Conservation (phyloP, 2,888 invertebrate genomes). For the Drosophila parthenogenetica region DNA sequence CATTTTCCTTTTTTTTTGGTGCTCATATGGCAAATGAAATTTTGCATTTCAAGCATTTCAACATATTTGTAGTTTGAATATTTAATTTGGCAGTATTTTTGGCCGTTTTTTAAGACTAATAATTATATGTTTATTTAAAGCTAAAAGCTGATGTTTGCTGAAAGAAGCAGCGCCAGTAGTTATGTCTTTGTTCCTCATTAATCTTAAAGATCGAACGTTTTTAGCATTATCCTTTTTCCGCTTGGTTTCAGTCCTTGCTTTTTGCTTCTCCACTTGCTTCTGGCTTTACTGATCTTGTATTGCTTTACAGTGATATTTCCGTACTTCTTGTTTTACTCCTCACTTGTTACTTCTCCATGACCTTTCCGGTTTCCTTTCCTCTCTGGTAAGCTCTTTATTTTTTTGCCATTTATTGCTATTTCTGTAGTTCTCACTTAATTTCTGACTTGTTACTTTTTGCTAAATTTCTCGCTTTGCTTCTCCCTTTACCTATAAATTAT, state of each 20-base stretch:
- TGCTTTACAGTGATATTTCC: too few species aligned
- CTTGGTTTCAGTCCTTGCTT: too few species aligned
- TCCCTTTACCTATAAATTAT: neutral
- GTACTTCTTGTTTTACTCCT: too few species aligned
- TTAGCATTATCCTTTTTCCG: too few species aligned
- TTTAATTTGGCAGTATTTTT: neutral
- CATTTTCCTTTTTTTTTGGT: too few species aligned
- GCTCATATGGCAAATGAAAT: neutral
- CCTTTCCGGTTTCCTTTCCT: neutral
- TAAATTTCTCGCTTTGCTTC: neutral
- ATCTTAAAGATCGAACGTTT: too few species aligned
- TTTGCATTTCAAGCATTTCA: neutral
- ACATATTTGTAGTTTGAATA: constrained; percentile 1
- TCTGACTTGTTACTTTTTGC: neutral
- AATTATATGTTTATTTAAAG: neutral
- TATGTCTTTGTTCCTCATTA: neutral
- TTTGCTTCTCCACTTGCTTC: too few species aligned
- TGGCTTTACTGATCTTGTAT: too few species aligned
- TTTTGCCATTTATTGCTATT: neutral
- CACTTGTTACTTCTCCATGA: too few species aligned
- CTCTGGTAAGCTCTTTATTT: neutral
- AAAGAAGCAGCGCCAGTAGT: too few species aligned
- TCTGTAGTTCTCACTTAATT: neutral
- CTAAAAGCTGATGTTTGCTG: neutral
- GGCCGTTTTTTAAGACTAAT: neutral